phyloP scores from a whole-genome alignment of 2,888 invertebrate genomes.

The Apomyelois bistriatella region DNA sequence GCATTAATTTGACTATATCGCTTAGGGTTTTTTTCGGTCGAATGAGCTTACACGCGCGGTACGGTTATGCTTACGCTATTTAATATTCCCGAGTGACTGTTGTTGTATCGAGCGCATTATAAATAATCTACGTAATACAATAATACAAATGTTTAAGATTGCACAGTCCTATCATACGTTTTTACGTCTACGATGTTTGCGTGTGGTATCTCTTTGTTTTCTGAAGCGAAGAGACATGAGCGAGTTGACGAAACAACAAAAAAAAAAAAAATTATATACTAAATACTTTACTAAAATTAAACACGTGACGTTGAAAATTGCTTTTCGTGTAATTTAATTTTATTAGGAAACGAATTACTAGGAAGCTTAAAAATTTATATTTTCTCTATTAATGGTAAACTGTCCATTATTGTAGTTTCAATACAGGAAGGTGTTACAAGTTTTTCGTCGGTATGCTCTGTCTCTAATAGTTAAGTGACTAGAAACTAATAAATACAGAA shows the following conservation, averaged over 20 bases:
- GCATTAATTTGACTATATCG: constrained; percentile 11
- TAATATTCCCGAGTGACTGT: background rate
- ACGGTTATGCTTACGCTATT: constrained; percentile 6
- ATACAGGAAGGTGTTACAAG: background rate
- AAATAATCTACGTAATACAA: constrained; percentile 4
- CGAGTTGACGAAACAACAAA: background rate
- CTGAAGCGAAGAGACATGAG: background rate
- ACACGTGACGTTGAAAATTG: no score
- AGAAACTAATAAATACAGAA: background rate
- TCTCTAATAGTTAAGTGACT: background rate
- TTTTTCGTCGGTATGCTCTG: background rate
- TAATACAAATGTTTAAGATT: constrained; percentile 2
- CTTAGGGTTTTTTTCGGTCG: background rate
- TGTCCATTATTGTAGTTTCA: no score
- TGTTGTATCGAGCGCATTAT: background rate
- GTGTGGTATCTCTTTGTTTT: background rate
- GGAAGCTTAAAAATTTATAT: no score
- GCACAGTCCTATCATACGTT: constrained; percentile 1
- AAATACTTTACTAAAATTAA: no score
- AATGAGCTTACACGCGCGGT: constrained; percentile 8
- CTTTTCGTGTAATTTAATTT: no score
- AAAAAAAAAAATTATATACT: no score
- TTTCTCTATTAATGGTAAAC: no score
- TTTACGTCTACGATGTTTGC: background rate
- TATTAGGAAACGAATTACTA: no score